phyloP scores from a whole-genome alignment of 2,113 vertebrate species.

The Thalassarche chlororhynchos region DNA sequence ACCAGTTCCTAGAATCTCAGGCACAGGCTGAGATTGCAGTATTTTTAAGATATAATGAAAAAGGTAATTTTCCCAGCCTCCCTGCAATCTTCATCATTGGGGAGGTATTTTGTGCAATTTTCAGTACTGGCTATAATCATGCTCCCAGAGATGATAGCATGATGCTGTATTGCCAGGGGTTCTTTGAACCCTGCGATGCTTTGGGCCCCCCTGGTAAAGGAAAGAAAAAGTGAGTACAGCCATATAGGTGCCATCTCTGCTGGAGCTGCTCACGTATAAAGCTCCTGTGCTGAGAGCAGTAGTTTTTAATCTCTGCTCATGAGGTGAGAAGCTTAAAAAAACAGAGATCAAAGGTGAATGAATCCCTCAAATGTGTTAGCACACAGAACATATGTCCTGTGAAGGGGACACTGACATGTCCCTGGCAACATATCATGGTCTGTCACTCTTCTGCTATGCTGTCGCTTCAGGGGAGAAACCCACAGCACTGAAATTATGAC shows the following conservation, averaged over 20 bases:
- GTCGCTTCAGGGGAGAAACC: neutral
- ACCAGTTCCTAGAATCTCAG: constrained; percentile 30
- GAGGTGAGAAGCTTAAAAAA: neutral
- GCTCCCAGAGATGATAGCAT: constrained; percentile 1
- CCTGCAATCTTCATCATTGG: constrained; percentile 53
- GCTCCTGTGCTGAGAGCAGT: accelerated
- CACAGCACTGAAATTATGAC: neutral
- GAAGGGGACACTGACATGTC: neutral
- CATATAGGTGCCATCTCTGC: neutral
- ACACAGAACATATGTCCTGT: neutral
- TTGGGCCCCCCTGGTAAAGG: neutral
- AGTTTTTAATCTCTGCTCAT: neutral
- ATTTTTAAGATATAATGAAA: constrained; percentile 56
- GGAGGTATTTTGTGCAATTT: constrained; percentile 65
- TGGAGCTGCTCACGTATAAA: accelerated
- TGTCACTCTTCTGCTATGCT: neutral
- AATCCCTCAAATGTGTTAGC: neutral
- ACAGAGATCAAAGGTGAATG: neutral
- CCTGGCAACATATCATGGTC: accelerated
- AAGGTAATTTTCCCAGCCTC: constrained; percentile 59
- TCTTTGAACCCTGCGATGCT: neutral
- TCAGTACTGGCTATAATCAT: neutral
- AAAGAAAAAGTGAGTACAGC: neutral
- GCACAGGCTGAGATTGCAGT: constrained; percentile 33
- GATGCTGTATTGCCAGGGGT: neutral